Conservation (phyloP, 1,140 invertebrate species). For the Elymnias hypermnestra region DNA sequence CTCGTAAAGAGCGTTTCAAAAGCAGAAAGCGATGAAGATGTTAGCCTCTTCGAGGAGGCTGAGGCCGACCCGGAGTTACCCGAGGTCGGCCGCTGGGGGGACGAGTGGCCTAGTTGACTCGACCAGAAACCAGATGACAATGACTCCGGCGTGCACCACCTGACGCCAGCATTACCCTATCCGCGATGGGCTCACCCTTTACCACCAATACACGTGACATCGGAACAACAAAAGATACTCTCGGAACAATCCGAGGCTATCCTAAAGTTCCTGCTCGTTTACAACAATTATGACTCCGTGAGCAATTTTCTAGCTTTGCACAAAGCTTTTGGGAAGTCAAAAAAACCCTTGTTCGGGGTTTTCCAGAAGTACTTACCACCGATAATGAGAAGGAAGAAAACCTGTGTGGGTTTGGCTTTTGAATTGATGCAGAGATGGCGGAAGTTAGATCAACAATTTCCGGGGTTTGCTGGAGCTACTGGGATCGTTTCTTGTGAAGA, state of each 20-base stretch:
- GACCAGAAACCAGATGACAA: slow-evolving; percentile 73
- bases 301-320: slow-evolving; percentile 90
- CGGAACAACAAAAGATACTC: slow-evolving; percentile 84
- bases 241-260: slow-evolving; percentile 84
- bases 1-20: slow-evolving; percentile 59
- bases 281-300: slow-evolving; percentile 91
- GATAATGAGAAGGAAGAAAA: slow-evolving; percentile 87
- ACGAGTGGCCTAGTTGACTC: slow-evolving; percentile 96
- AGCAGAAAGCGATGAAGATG: slow-evolving; percentile 63
- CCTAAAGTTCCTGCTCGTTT: slow-evolving; percentile 85
- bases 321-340: slow-evolving; percentile 78
- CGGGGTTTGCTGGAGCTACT: slow-evolving; percentile 80
- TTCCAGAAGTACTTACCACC: slow-evolving; percentile 81
- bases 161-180: slow-evolving; percentile 78
- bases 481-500: slow-evolving; percentile 93
- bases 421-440: slow-evolving; percentile 81
- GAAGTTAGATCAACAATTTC: slow-evolving; percentile 72
- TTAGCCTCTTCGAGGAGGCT: slow-evolving; percentile 29
- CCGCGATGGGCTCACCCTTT: slow-evolving; percentile 76
- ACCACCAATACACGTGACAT: slow-evolving; percentile 79
- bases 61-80: slow-evolving; percentile 77
- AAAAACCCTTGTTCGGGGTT: slow-evolving; percentile 35
- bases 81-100: slow-evolving; percentile 89
- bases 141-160: slow-evolving; percentile 46
- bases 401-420: slow-evolving; percentile 91